Evolutionary conservation across 2,797 vertebrate species (phyloP).

Genomic region (Bradypodion ventrale): DNA sequence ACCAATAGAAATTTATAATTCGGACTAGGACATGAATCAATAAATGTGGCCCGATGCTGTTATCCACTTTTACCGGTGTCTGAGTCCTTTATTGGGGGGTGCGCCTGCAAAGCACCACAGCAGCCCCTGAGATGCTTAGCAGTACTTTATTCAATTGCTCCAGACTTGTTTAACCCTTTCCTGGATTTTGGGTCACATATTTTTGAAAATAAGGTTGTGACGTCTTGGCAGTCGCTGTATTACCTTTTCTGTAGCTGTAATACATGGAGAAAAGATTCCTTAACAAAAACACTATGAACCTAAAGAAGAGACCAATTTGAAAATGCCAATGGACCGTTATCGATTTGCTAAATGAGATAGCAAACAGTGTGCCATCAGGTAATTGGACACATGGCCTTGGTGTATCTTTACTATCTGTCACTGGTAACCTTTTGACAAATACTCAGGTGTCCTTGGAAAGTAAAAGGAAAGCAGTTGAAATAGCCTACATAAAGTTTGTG

Average conservation of each 20-base stretch:
- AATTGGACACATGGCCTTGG: neutral
- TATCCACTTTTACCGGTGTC: too few relatives aligned
- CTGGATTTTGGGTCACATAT: neutral
- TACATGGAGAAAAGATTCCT: neutral
- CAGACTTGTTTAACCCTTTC: too few relatives aligned
- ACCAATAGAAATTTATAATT: too few relatives aligned
- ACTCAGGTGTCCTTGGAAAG: neutral
- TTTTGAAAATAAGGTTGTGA: neutral
- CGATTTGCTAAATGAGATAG: constrained; percentile 18
- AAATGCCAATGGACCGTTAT: neutral
- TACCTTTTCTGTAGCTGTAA: neutral
- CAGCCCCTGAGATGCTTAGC: too few relatives aligned
- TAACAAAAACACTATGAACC: neutral
- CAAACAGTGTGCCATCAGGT: neutral
- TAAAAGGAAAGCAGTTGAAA: constrained; percentile 40
- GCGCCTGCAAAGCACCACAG: too few relatives aligned
- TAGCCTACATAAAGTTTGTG: constrained; percentile 20
- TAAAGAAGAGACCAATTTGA: neutral
- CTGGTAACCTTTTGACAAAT: neutral
- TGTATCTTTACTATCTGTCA: constrained; percentile 10
- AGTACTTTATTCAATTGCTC: too few relatives aligned
- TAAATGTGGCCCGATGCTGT: too few relatives aligned
- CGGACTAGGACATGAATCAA: too few relatives aligned
- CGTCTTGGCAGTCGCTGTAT: neutral
- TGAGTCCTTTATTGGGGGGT: too few relatives aligned